phyloP scores from a whole-genome alignment of 2,888 invertebrate genomes.

The Mimumesa dahlbomi region DNA sequence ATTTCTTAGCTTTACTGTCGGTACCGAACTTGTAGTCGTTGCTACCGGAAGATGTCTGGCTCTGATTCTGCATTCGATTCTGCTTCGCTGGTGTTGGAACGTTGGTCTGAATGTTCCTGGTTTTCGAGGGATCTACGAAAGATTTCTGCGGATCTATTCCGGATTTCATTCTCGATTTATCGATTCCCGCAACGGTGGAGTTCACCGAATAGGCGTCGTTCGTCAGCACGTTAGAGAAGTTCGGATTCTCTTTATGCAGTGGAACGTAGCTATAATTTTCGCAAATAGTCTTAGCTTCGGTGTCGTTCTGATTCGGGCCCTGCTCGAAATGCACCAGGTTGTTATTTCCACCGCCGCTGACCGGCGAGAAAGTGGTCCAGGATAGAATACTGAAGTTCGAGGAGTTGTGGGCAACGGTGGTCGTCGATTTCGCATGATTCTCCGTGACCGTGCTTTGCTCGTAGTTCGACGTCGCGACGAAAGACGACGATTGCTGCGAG shows the following conservation, averaged over 20 bases:
- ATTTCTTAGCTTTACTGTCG: conserved; percentile 71
- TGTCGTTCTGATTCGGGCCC: conserved; percentile 55
- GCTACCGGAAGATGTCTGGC: conserved; percentile 55
- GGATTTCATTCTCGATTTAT: conserved; percentile 72
- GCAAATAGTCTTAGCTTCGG: conserved; percentile 71
- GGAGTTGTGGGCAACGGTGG: conserved; percentile 76
- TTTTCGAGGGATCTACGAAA: conserved; percentile 70
- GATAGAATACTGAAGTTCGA: conserved; percentile 79
- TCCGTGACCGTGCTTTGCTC: conserved; percentile 68
- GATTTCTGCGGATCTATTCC: conserved; percentile 68
- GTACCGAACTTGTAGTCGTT: conserved; percentile 70
- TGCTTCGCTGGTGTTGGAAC: conserved; percentile 56
- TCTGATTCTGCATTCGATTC: conserved; percentile 67
- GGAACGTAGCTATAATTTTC: conserved; percentile 74
- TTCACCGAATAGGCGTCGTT: conserved; percentile 61
- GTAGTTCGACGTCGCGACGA: conserved; percentile 71
- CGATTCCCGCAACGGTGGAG: conserved; percentile 56
- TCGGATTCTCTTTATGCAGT: conserved; percentile 70
- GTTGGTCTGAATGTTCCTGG: conserved; percentile 66
- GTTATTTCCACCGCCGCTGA: conserved; percentile 56
- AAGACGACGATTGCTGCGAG: conserved; percentile 62
- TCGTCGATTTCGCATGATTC: conserved; percentile 72
- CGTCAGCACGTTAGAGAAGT: conserved; percentile 62
- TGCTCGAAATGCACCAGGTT: conserved; percentile 68
- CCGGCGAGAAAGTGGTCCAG: conserved; percentile 78